Base-by-base conservation (phyloP, 2,113 vertebrate genomes). In the Tauraco erythrolophus region DNA sequence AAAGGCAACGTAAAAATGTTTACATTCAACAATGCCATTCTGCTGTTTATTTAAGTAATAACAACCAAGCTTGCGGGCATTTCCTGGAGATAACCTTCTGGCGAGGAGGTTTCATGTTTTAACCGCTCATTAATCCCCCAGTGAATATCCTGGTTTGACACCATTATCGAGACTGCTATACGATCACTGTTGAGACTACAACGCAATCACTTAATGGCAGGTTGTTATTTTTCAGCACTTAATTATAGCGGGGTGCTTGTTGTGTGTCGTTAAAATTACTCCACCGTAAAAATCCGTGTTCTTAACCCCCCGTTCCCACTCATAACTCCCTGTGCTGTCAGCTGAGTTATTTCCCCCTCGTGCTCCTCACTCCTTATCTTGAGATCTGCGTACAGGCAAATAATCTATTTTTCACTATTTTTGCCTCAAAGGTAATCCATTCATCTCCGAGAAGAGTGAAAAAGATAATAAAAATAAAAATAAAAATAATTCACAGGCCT, bases 31-130 rank as follows among this genome's bases (percentile, higher is more conserved):
- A 37, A 35, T 5, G 14, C 28, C 50, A 19, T 72, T 96, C 0
- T n/a, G 6, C 39, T 90, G 88, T 96, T 96, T 93, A 39, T 72
- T 94, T 92, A 58, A 84, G 75, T 27, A 88, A 70, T 61, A 85
- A 61, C 45, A 61, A 64, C 7, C 2, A 3, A 77, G 78, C 70
- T 83, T 2, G 6, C 61, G 77, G 84, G 50, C 45, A 50, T 69
- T 95, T 94, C 92, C 90, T 88, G 92, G 31, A 88, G 89, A 80
- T 30, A 93, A 81, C 45, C 61, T 91, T 51, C 72, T 83, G 78
- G 75, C 2, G 14, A 91, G 82, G n/a, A 90, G 66, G 70, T 79
- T 56, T 70, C 1, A 2, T 46, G 54, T 60, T 92, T 71, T 60
- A 90, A 69, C n/a, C 70, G 69, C 87, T 95, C 61, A 31, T 89